phyloP scores from a whole-genome alignment of 37 sponge, comb jelly and placozoan genomes.

The Aplysina aerophoba region DNA sequence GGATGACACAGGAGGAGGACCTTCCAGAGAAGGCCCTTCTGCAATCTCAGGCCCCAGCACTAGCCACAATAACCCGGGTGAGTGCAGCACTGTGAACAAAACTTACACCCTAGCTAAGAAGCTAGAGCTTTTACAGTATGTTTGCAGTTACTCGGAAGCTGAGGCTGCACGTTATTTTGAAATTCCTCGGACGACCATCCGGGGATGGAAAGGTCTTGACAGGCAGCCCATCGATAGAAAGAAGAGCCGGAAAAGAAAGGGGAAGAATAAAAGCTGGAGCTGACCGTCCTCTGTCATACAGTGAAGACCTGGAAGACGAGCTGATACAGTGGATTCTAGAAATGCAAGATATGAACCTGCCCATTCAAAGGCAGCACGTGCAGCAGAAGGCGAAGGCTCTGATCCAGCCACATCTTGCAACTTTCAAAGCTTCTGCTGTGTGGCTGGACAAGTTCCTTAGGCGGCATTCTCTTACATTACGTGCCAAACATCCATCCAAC shows the following conservation, averaged over 20 bases:
- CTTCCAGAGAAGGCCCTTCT: background rate
- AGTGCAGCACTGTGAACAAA: background rate
- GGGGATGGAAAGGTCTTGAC: background rate
- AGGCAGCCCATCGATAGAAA: background rate
- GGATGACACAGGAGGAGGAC: background rate
- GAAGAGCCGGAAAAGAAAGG: background rate
- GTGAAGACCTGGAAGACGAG: background rate
- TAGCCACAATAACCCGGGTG: background rate
- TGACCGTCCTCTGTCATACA: background rate
- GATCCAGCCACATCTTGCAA: background rate
- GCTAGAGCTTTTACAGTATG: background rate
- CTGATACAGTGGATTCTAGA: background rate
- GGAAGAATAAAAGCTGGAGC: background rate
- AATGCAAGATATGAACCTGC: background rate
- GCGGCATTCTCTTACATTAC: background rate
- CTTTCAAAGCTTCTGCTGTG: conserved; percentile 5
- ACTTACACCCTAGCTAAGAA: background rate
- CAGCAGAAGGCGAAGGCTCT: background rate
- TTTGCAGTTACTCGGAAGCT: background rate
- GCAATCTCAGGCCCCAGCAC: conserved; percentile 1
- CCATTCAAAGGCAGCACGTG: background rate
- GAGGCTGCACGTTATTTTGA: background rate
- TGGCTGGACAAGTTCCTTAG: conserved; percentile 10
- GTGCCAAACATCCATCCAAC: background rate
- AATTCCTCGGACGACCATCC: background rate